These are phyloP conservation scores for Campylomormyrus tamandua DNA, from an alignment of 2,113 vertebrate species.

Conservation along the genomic window DNA sequence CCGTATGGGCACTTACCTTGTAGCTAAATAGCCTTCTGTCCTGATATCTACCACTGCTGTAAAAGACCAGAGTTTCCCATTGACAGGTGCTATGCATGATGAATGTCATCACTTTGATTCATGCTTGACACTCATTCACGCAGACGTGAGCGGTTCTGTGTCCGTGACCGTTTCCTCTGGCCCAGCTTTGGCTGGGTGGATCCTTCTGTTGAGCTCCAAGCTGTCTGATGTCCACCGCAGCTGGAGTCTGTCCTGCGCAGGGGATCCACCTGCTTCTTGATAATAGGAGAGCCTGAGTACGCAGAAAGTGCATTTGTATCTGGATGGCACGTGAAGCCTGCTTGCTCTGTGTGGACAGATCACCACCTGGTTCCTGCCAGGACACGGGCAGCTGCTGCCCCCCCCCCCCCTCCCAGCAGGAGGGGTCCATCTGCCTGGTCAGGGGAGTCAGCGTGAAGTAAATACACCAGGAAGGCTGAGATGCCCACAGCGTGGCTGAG, in stretches of 20 bases:
- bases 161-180: neutral
- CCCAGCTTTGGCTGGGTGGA: neutral
- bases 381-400: slow-evolving; percentile 33
- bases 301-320: neutral
- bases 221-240: neutral
- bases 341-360: slow-evolving; percentile 21
- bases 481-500: neutral
- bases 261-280: neutral
- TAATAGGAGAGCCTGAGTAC: slow-evolving; percentile 2
- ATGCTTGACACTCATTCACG: neutral
- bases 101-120: neutral
- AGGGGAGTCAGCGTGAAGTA: neutral
- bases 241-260: neutral
- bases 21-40: neutral
- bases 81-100: neutral
- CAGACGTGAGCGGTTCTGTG: neutral
- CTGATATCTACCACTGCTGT: neutral
- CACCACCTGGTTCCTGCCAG: neutral
- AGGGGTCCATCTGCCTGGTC: neutral
- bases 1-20: neutral
- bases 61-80: neutral
- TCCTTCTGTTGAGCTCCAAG: neutral
- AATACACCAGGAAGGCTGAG: neutral
- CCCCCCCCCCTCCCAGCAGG: neutral
- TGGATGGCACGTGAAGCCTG: slow-evolving; percentile 10